Evolutionary conservation across 2,113 vertebrate genomes (phyloP), one percentile per base, ranked within the genome.

Genomic region (Ochotona princeps): DNA sequence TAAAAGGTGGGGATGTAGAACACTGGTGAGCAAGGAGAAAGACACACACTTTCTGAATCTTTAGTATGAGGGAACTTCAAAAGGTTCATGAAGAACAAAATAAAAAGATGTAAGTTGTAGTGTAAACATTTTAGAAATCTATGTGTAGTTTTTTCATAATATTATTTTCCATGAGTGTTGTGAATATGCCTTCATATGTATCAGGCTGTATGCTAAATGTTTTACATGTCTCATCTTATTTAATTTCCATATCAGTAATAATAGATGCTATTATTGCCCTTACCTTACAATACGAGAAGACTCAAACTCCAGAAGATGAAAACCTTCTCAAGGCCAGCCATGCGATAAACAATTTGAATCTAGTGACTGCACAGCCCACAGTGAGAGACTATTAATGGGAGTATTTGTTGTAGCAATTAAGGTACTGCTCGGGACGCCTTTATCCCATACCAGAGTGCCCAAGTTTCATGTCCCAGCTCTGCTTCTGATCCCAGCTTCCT

Each of bases 231-330:
- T 93, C 75, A 65, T 92, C 47, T 93, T 57, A 63, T 80, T 95
- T 87, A 91, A 76, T 91, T 11, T 78, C 32, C 21, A 89, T 7
- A 80, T 21, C 38, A 89, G 83, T 80, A 85, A 80, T 93, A 80
- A 90, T 11, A 81, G 28, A 57, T 85, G 21, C 44, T 76, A 83
- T 83, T 92, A 66, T 87, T 94, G 84, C 70, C 35, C 18, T 15
- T 86, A 60, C 87, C 91, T 94, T 73, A 92, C 12, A 44, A 13
- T 20, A 63, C 70, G 38, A 93, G 20, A 96, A 95, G 94, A 90
- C 20, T 67, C n/a, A 86, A n/a, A 84, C 63, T 92, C 23, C 21
- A 86, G 70, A 94, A 94, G 30, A 61, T 95, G 69, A 87, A 87
- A 88, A 38, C 11, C 76, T 94, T 88, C 51, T 91, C 80, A 90